Percentiles rank a stretch among this genome's conserved stretches.
Evolutionary conservation across 2,888 invertebrate genomes (phyloP).

Genomic region (Pelosia muscerda): DNA sequence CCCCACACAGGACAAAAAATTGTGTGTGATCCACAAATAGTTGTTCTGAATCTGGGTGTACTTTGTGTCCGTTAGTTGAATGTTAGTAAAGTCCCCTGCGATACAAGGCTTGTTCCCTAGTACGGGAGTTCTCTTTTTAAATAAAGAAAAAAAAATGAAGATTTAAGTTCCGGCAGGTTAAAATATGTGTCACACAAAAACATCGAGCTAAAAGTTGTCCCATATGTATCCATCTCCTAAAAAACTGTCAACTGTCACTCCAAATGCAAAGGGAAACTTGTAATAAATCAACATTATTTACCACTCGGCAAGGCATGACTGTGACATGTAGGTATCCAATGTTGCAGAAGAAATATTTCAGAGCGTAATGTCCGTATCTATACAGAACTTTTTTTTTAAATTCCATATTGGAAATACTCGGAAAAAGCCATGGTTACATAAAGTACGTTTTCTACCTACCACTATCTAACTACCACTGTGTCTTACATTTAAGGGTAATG

Average conservation of each 20-base stretch:
- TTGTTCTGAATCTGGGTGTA: too few relatives aligned
- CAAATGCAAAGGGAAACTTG: neutral
- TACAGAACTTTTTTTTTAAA: neutral
- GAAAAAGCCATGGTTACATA: neutral
- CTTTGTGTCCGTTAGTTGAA: too few relatives aligned
- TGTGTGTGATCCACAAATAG: too few relatives aligned
- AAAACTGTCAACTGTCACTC: constrained; percentile 5
- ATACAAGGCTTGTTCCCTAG: too few relatives aligned
- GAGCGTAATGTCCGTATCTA: neutral
- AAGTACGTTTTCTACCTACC: too few relatives aligned
- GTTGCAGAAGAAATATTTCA: neutral
- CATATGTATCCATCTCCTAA: neutral
- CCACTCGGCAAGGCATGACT: neutral
- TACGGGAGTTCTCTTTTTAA: too few relatives aligned
- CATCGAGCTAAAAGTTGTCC: neutral
- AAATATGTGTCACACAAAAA: neutral
- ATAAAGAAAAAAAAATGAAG: too few relatives aligned
- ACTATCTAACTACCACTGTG: too few relatives aligned
- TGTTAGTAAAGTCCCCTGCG: too few relatives aligned
- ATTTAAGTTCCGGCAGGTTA: neutral
- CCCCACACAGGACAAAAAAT: too few relatives aligned
- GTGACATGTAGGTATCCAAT: neutral
- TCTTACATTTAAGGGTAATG: too few relatives aligned
- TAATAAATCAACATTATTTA: constrained; percentile 9
- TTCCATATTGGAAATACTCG: too few relatives aligned